Percentiles rank a stretch among this genome's conserved stretches.
Conservation (phyloP, 2,113 vertebrate genomes). For the Actenoides hombroni region DNA sequence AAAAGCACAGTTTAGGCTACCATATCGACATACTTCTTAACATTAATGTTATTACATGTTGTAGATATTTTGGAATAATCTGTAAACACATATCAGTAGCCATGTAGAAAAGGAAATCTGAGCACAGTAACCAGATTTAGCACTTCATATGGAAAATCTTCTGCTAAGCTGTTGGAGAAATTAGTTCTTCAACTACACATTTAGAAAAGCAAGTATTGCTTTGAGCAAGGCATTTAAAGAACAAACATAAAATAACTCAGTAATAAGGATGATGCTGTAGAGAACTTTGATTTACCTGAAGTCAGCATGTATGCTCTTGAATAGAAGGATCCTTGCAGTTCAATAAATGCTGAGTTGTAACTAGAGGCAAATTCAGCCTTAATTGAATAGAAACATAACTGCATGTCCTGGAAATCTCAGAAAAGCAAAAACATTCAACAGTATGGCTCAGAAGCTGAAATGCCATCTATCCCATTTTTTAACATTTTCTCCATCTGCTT, state of each 20-base stretch:
- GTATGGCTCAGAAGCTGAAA: constrained; percentile 32
- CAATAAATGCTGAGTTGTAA: constrained; percentile 14
- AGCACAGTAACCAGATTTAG: neutral
- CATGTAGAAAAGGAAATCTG: neutral
- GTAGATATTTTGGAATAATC: neutral
- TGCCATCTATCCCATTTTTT: neutral
- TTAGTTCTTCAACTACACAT: constrained; percentile 3
- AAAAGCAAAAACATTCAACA: constrained; percentile 1
- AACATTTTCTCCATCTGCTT: constrained; percentile 37
- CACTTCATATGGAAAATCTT: neutral
- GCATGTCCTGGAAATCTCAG: neutral
- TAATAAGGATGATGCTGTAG: neutral
- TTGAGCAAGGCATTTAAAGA: constrained; percentile 37
- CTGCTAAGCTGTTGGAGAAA: neutral
- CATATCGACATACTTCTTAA: neutral
- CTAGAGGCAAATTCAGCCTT: constrained; percentile 7
- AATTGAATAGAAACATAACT: constrained; percentile 7
- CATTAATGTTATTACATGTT: neutral
- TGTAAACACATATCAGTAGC: neutral
- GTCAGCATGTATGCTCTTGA: constrained; percentile 19
- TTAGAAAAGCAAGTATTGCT: constrained; percentile 30
- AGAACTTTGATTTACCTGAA: constrained; percentile 39
- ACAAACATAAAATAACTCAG: constrained; percentile 27
- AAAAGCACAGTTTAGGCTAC: neutral
- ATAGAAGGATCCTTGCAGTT: constrained; percentile 3